Percentiles rank a stretch among this genome's conserved stretches.
phyloP scores from a whole-genome alignment of 2,888 invertebrate genomes.

The Ichneumoninae sp. region DNA sequence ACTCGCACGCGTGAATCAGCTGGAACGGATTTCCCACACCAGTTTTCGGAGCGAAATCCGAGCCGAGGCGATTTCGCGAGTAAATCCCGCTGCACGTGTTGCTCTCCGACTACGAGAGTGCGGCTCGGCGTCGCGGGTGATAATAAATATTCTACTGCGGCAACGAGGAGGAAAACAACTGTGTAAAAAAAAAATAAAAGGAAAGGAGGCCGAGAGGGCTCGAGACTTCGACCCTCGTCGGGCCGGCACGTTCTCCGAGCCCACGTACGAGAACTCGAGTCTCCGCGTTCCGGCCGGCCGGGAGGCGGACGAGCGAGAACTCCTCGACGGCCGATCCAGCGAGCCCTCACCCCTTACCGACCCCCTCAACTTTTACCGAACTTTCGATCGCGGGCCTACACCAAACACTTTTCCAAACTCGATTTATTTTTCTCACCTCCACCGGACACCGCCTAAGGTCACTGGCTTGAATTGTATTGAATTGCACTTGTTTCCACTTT shows the following conservation, averaged over 20 bases:
- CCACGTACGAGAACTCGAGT: conserved; percentile 9
- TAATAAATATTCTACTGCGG: background rate
- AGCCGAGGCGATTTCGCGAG: no score
- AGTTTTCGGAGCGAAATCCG: background rate
- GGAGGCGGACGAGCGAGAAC: background rate
- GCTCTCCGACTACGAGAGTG: conserved; percentile 9
- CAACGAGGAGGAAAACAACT: background rate
- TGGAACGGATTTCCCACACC: background rate
- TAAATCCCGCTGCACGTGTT: conserved; percentile 54
- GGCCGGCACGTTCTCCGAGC: background rate
- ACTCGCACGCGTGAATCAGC: background rate
- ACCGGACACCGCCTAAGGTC: background rate
- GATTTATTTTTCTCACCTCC: conserved; percentile 4
- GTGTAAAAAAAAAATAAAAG: background rate
- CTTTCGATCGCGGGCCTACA: background rate
- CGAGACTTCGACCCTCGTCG: background rate
- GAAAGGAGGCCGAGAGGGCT: conserved; percentile 12
- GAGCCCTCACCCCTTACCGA: background rate
- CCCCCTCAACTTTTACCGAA: background rate
- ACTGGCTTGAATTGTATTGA: conserved; percentile 13
- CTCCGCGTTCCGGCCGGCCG: background rate
- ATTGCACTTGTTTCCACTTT: conserved; percentile 34
- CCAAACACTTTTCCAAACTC: background rate
- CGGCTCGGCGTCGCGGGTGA: background rate
- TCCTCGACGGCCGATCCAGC: background rate